Conservation (phyloP, 2,888 invertebrate species). For the Lacanobia wlatinum region DNA sequence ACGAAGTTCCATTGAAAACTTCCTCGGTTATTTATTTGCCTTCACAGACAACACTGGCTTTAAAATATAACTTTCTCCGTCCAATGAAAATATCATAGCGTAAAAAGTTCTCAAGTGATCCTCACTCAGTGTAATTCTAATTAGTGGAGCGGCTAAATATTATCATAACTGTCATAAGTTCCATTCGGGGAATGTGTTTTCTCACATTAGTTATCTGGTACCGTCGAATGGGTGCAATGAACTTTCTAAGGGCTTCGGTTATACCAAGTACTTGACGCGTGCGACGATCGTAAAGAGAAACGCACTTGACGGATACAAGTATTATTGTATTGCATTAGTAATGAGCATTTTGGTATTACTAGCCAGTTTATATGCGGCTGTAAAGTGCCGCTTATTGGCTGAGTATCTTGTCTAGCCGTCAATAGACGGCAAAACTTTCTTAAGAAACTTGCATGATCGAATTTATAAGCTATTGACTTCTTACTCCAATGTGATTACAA, state of each 20-base stretch:
- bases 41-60: constrained; percentile 33
- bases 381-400: constrained; percentile 33
- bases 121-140: constrained; percentile 56
- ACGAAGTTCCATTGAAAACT: constrained; percentile 54
- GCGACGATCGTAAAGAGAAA: constrained; percentile 66
- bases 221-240: constrained; percentile 74
- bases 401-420: constrained; percentile 10
- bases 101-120: constrained; percentile 44
- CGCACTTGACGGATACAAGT: constrained; percentile 57
- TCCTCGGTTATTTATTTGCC: constrained; percentile 46
- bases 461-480: constrained; percentile 1
- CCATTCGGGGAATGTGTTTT: constrained; percentile 76
- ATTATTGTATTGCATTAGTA: constrained; percentile 45
- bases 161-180: constrained; percentile 76
- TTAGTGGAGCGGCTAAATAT: constrained; percentile 73
- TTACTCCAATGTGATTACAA: not conserved
- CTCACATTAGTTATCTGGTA: constrained; percentile 80
- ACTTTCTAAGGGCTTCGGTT: constrained; percentile 75
- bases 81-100: constrained; percentile 44
- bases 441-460: not conserved
- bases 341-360: constrained; percentile 38
- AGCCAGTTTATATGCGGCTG: constrained; percentile 4
- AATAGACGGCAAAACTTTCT: constrained; percentile 27
- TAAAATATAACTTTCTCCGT: constrained; percentile 45
- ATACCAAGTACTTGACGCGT: constrained; percentile 69